Evolutionary conservation across 92 coral and sea anemone genomes (phyloP), one percentile per base, ranked within the genome.

Genomic region (Zoanthus sociatus): DNA sequence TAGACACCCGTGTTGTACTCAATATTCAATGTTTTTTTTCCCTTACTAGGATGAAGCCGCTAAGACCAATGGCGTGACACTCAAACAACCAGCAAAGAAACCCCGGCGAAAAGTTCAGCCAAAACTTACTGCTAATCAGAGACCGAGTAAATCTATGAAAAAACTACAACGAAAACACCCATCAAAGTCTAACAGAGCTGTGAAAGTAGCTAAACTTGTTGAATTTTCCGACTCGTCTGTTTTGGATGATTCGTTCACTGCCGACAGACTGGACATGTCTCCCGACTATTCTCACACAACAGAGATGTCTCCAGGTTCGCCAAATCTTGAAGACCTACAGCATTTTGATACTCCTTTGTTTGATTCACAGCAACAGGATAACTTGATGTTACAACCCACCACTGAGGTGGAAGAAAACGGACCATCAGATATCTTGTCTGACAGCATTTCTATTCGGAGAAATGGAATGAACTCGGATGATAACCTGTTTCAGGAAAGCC

Each of bases 31-130:
- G 1, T 50, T 7, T 7, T 50, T 50, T 10, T 50, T 11, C 12
- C 12, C 26, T 50, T 11, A 50, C 3, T 95, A 95, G 47, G 98
- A 93, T 0, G 90, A 91, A 15, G 94, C 91, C 4, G 93, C 94
- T 54, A 91, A 79, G 86, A 60, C 95, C 32, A 78, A 87, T 61
- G 89, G 93, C 46, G 92, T 86, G 73, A 55, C 64, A 56, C 66
- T 70, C 26, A 97, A 95, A 90, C 95, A 92, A 83, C 98, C 84
- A 76, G 87, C 94, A 0, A 97, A 97, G 91, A 97, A 97, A 81
- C 93, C 94, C 17, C 92, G 97, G 30, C 95, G 96, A 64, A 97
- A 89, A 71, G 98, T 98, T 0, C 99, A 95, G 81, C 92, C 94
- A 31, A 95, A 90, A 68, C 89, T 94, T 6, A 53, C 89, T 31